Evolutionary conservation across 2,113 vertebrate species (phyloP), one percentile per base, ranked within the genome.

Genomic region (Ivindomyrus marchei): DNA sequence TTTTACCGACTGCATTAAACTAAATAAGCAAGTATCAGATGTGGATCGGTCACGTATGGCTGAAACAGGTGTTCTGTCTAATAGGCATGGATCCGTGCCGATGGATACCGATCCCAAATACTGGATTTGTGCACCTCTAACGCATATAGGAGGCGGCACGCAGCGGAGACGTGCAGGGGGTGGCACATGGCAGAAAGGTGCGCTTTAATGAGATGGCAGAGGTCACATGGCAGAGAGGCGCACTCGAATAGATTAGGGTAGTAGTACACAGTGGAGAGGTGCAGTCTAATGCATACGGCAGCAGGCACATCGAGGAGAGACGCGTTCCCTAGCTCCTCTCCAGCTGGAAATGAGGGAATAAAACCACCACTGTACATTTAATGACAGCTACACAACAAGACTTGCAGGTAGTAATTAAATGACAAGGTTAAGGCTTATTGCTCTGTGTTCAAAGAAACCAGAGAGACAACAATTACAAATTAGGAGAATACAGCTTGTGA

Each of bases 391-490:
- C 24, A 88, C 17, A 88, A 50, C 17, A 39, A 70, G 42, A 45
- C 45, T n/a, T 88, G 21, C 39, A 3, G 88, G 62, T 8, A 15
- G 13, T 17, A n/a, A 47, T 80, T 80, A 42, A 70, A 80, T 80
- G 74, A 80, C 15, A 80, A 17, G 17, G 74, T 19, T 70, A 31
- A 46, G 56, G 87, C 56, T 66, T 88, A 77, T 77, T 74, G 50
- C 88, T 49, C 27, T 49, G 62, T 31, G 88, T 49, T 88, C 88
- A 45, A 50, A 88, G 62, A 88, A 66, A 62, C 39, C 45, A 45
- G 62, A 50, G 47, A 74, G 19, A 77, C 88, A n/a, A 70, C 24
- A 70, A 46, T 88, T 74, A 74, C 88, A 74, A 88, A 88, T 74
- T 88, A 46, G 56, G 62, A 88, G 47, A 88, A 77, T 49, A 74